Base-by-base conservation (phyloP, 2,888 invertebrate species). In the Habrosyne pyritoides region DNA sequence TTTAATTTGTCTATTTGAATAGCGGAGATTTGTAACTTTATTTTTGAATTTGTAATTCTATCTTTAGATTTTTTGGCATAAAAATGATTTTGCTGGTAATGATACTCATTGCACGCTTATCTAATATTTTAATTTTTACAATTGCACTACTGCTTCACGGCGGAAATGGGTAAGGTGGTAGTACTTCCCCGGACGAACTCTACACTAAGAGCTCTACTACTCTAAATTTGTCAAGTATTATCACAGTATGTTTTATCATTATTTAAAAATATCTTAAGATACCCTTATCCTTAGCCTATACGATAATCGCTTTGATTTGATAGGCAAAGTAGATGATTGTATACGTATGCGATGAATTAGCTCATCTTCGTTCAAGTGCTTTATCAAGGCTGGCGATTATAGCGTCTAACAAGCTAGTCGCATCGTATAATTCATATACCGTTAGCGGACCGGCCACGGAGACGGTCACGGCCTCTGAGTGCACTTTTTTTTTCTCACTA, bases 401-500 rank as follows among this genome's bases (percentile, higher is more conserved):
- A 67, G 62, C 67, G 68, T 75, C 69, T 69, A 76, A 67, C 71
- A 60, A 67, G 66, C 69, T 57, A 67, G 67, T 67, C 64, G 64
- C 66, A 71, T 68, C 62, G 53, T 66, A 61, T 50, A 50, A 50
- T 50, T 50, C 50, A 28, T 28, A 21, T 83, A 86, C 87, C 87
- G 88, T 87, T 87, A 86, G 63, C 63, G 64, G 71, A 72, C 70
- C 68, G 72, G 67, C 73, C 63, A 60, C 67, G 59, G 66, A 69
- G 66, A 69, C 76, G 83, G 84, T 84, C 79, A 81, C 78, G 81
- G 80, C 79, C 73, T 73, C 75, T 73, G 69, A 72, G 66, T 77
- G 61, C 66, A 59, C 12, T 50, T 71, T 71, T 78, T 83, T 82
- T 82, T 81, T 73, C 74, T 77, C 73, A 70, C 73, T 84, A 84